Evolutionary conservation across 2,888 invertebrate species (phyloP), one percentile per base, ranked within the genome.

Genomic region (Nemurella pictetii): DNA sequence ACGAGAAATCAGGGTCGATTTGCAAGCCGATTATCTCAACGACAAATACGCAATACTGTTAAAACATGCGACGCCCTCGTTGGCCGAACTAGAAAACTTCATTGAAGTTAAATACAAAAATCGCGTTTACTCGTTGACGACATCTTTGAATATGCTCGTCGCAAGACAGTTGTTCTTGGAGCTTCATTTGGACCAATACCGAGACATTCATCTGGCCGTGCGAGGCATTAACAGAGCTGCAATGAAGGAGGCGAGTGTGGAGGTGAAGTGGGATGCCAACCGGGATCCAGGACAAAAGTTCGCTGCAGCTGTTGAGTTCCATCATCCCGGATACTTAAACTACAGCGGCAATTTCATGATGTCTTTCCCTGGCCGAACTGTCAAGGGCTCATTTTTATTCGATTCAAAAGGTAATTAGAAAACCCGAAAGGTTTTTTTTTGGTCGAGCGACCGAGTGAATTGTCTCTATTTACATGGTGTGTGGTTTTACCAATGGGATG

Each of bases 241-340:
- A 15, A 92, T 93, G 83, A 95, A 95, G 88, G 94, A 94, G 30
- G 90, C 95, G 0, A 94, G 94, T 3, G 90, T 95, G 0, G 95
- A 95, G 85, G 89, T 97, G 26, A 95, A 96, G 89, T 97, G 96
- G 96, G 96, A 97, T 89, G 96, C 96, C 0, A 96, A 96, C 90
- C 92, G 96, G 7, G 95, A 96, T 90, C 96, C 96, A 0, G 93
- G 94, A 80, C 94, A 95, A 89, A 95, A 94, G 89, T 91, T 95
- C 86, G 92, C 93, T 87, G 90, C 93, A 0, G 93, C 93, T 84
- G 90, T 94, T 0, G 93, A 94, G 86, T 92, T 95, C 83, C 92
- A 93, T 86, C 93, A 92, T 88, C 92, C 93, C 85, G 92, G 92
- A 0, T 89, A 91, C 0, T 93, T 93, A 89, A 94, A 94, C 87